Evolutionary conservation across 2,888 invertebrate genomes (phyloP).

Genomic region (Psylliodes chrysocephalus): DNA sequence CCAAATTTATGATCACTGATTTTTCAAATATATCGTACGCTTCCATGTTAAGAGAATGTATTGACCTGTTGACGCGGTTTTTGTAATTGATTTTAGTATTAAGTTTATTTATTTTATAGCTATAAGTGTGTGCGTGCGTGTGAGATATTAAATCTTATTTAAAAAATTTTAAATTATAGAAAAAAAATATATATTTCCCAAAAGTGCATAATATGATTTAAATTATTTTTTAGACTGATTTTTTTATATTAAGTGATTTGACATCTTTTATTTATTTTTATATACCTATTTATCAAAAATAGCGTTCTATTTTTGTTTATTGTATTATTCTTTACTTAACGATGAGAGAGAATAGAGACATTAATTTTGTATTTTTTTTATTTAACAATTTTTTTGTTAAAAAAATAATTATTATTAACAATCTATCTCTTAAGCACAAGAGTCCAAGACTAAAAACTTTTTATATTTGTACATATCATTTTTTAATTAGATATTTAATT

Average conservation of each 20-base stretch:
- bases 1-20: constrained; percentile 45
- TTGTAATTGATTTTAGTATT: constrained; percentile 41
- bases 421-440: constrained; percentile 26
- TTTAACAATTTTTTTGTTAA: neutral
- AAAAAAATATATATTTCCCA: neutral
- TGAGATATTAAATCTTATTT: constrained; percentile 22
- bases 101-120: constrained; percentile 44
- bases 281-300: too few species aligned
- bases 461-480: constrained; percentile 57
- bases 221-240: neutral
- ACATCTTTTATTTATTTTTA: too few species aligned
- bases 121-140: constrained; percentile 36
- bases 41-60: constrained; percentile 49
- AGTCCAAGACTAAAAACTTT: constrained; percentile 42
- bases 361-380: constrained; percentile 10
- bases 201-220: neutral
- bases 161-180: neutral
- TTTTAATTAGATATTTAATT: constrained; percentile 42
- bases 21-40: constrained; percentile 51
- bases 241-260: neutral
- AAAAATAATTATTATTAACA: neutral
- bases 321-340: constrained; percentile 2
- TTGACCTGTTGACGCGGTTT: constrained; percentile 43
- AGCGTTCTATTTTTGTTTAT: neutral
- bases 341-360: constrained; percentile 17